A percentile compares a stretch with the other conserved stretches of the same genome.
Evolutionary conservation across 2,888 invertebrate species (phyloP).

Genomic region (Drosophila subsilvestris): DNA sequence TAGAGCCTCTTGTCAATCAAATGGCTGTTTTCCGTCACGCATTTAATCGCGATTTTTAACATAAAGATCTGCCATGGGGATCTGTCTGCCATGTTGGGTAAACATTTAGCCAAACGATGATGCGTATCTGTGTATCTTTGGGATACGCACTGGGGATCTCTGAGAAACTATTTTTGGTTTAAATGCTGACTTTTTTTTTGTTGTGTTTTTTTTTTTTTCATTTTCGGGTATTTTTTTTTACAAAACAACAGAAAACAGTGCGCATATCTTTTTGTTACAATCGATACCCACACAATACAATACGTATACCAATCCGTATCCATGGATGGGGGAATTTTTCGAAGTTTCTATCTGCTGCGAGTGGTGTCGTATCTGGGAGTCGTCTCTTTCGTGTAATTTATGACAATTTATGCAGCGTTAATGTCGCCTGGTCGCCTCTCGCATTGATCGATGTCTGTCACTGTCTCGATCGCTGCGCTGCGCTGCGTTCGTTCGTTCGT

Average conservation of each 20-base stretch:
- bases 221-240: constrained; percentile 64
- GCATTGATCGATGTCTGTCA: constrained; percentile 77
- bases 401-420: constrained; percentile 84
- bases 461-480: constrained; percentile 38
- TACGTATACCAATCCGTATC: constrained; percentile 26
- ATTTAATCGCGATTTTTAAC: constrained; percentile 77
- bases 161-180: constrained; percentile 65
- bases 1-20: constrained; percentile 67
- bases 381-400: constrained; percentile 76
- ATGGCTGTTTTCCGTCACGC: constrained; percentile 49
- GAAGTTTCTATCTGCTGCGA: constrained; percentile 31
- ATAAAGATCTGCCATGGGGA: constrained; percentile 65
- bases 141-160: constrained; percentile 45
- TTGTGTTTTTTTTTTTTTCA: constrained; percentile 23
- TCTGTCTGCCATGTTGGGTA: constrained; percentile 57
- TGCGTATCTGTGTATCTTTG: constrained; percentile 69
- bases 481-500: constrained; percentile 1
- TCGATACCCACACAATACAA: constrained; percentile 39
- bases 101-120: constrained; percentile 74
- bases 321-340: constrained; percentile 42
- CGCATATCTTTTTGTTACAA: constrained; percentile 52
- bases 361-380: constrained; percentile 18
- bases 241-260: constrained; percentile 43
- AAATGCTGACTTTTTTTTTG: constrained; percentile 67
- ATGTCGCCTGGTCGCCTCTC: constrained; percentile 72